These are phyloP conservation scores for Ooceraea biroi DNA, from an alignment of 1,140 invertebrate genomes.

Conservation along the genomic window DNA sequence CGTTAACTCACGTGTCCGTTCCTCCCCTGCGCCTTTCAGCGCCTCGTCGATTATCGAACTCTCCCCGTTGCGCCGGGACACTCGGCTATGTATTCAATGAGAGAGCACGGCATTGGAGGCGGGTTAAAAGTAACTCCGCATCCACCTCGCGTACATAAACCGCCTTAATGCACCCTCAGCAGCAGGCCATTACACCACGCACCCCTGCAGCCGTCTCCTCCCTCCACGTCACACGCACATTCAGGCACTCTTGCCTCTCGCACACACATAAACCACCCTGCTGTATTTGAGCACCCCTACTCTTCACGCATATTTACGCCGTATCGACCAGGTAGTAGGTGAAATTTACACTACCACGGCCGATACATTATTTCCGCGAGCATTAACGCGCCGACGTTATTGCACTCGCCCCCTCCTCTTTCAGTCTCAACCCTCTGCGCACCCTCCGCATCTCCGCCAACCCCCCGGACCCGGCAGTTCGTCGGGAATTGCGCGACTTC, in stretches of 20 bases:
- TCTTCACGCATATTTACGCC: slow-evolving; percentile 74
- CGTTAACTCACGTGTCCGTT: slow-evolving; percentile 4
- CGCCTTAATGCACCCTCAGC: slow-evolving; percentile 78
- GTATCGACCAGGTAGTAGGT: slow-evolving; percentile 70
- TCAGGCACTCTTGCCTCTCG: slow-evolving; percentile 17
- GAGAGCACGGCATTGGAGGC: slow-evolving; percentile 72
- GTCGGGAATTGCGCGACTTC: slow-evolving; percentile 65
- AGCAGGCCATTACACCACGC: slow-evolving; percentile 76
- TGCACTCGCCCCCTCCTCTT: slow-evolving; percentile 42
- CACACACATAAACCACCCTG: slow-evolving; percentile 23
- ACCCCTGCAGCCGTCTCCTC: background rate
- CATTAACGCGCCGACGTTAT: slow-evolving; percentile 72
- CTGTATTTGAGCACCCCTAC: slow-evolving; percentile 38
- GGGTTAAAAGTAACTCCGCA: slow-evolving; percentile 79
- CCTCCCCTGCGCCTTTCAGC: slow-evolving; percentile 21
- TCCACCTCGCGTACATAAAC: slow-evolving; percentile 78
- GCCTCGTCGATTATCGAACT: slow-evolving; percentile 65
- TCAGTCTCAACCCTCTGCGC: background rate
- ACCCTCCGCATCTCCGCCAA: background rate
- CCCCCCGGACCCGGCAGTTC: slow-evolving; percentile 37
- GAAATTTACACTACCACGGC: slow-evolving; percentile 71
- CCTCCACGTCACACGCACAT: slow-evolving; percentile 12
- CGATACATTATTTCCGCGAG: slow-evolving; percentile 75
- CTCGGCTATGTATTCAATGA: slow-evolving; percentile 67
- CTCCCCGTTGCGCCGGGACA: slow-evolving; percentile 43